Base-by-base conservation (phyloP, 2,888 invertebrate genomes). In the Philereme vetulata region DNA sequence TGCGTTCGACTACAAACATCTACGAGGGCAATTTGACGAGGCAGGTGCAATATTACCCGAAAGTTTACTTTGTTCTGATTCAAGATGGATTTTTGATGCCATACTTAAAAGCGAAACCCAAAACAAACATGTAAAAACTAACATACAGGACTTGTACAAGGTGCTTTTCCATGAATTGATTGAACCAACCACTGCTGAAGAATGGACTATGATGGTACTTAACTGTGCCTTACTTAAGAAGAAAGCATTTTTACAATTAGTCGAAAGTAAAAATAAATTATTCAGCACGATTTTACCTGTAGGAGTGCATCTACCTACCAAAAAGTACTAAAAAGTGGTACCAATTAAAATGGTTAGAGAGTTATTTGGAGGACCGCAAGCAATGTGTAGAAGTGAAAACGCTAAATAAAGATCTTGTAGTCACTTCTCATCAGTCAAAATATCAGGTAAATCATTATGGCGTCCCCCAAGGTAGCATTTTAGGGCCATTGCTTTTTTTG, bases 1-100 rank as follows among this genome's bases (percentile, higher is more conserved):
- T 6, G n/a, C 47, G 33, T 58, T 58, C 38, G 58, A 58, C 36
- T 58, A 9, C 10, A 58, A 58, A 44, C 52, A 49, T 35, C 44
- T 58, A 6, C 43, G 44, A 34, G 9, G 11, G 9, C 52, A 58
- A 44, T 9, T 11, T 1, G 46, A 48, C 8, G 36, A 36, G 8
- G 58, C 58, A 11, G 43, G 38, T n/a, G 11, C 49, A 11, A 5
- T n/a, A 43, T 44, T 52, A 11, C 38, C 48, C 3, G 43, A 44
- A 33, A 52, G 52, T 32, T 48, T 58, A 32, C 44, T 58, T 38
- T 48, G 36, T 53, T 52, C 38, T 11, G 52, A 58, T 48, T 10
- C 58, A 10, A 48, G 44, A 44, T 48, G 33, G 44, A 32, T 58
- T 10, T 58, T 58, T 9, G 38, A 52, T 38, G 8, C 52, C n/a